Base-by-base conservation (phyloP, 2,113 vertebrate genomes). In the Rhynchopsitta pachyrhyncha region DNA sequence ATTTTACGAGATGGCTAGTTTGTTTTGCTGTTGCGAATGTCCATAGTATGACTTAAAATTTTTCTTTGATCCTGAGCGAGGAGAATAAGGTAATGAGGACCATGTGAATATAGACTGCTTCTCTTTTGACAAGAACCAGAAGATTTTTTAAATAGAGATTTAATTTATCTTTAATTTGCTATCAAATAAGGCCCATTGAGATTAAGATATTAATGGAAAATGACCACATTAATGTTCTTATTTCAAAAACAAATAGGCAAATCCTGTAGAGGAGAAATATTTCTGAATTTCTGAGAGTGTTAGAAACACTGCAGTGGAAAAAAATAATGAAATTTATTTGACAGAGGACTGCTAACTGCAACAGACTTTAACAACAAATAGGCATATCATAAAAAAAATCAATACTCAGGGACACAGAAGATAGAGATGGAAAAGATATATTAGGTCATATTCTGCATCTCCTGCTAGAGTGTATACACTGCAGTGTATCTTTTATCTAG, bases 381-480 rank as follows among this genome's bases (percentile, higher is more conserved):
- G 80, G n/a, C 44, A 37, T 89, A 93, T 77, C 76, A 71, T 84
- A 15, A 94, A 95, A 91, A 93, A 88, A 66, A 73, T 94, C 90
- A 94, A 93, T 97, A 90, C 74, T 62, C 27, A 63, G 64, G 83
- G 93, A 85, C 82, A 91, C 11, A 6, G 74, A 46, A 91, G 93
- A 94, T 41, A 77, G 86, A 95, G 83, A 55, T 79, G 68, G 63
- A 88, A 60, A 93, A 95, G 77, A 97, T 97, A 64, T 86, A 95
- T 91, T 95, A 31, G 39, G 20, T 78, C 60, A 62, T 95, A 85
- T 75, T 88, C 86, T 93, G 88, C 67, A 49, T 92, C 69, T 91
- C 28, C 64, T 92, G 70, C 76, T 89, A 17, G 41, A 86, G 53
- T 17, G 62, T 75, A 83, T 85, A 81, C 91, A 82, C 60, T 93